These are phyloP conservation scores for Steinernema khuongi DNA, from an alignment of 1,140 invertebrate genomes.

Conservation along the genomic window DNA sequence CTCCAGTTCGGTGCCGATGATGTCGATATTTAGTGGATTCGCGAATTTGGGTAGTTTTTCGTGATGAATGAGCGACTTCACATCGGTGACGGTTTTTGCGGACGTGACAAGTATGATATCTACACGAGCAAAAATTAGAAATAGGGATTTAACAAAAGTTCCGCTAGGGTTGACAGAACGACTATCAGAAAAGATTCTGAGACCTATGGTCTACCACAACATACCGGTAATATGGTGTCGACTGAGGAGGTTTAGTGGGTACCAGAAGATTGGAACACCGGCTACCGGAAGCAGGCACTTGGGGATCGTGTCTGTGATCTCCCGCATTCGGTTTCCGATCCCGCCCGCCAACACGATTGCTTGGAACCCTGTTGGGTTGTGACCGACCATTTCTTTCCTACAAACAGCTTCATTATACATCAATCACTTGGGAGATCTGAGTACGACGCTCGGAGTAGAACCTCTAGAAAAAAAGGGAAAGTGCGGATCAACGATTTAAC, in stretches of 20 bases:
- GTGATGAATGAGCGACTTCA: not conserved
- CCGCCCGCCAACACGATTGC: conserved; percentile 21
- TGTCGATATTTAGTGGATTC: not conserved
- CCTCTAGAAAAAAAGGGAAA: not conserved
- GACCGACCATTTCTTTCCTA: not conserved
- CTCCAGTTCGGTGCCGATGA: not conserved
- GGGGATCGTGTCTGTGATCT: conserved; percentile 9
- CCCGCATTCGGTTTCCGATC: conserved; percentile 13
- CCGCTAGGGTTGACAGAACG: too few relatives aligned
- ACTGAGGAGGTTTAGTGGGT: conserved; percentile 10
- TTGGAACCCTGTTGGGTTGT: not conserved
- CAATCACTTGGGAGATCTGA: not conserved
- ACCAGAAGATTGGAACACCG: conserved; percentile 12
- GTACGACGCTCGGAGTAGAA: not conserved
- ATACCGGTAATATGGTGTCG: not conserved
- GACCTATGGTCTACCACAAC: not conserved
- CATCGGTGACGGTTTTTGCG: not conserved
- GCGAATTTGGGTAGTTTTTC: not conserved
- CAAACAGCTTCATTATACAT: not conserved
- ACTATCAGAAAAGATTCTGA: too few relatives aligned
- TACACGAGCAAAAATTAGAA: not conserved
- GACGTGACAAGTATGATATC: not conserved
- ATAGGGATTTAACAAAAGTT: too few relatives aligned
- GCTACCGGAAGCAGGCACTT: conserved; percentile 24
- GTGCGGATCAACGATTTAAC: not conserved